Evolutionary conservation across 2,888 invertebrate species (phyloP).

Genomic region (Ametastegia equiseti): DNA sequence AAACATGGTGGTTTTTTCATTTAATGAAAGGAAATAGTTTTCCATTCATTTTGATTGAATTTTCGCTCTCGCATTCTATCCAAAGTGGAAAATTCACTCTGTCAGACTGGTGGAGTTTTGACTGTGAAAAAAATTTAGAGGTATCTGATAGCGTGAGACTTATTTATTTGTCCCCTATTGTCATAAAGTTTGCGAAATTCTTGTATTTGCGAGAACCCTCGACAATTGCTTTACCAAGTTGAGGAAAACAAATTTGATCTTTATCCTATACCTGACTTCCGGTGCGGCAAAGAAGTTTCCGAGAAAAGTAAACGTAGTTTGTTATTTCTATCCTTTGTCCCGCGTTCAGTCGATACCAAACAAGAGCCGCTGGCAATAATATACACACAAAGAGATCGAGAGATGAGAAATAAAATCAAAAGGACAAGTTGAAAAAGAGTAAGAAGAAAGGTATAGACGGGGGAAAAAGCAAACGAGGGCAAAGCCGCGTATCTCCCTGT

Average conservation of each 20-base stretch:
- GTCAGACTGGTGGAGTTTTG: too few relatives aligned
- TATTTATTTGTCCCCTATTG: not conserved
- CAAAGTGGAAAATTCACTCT: too few relatives aligned
- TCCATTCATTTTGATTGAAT: too few relatives aligned
- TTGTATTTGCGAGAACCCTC: not conserved
- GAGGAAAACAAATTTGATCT: not conserved
- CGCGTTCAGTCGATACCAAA: slow-evolving; percentile 11
- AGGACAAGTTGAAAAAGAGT: not conserved
- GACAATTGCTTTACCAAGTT: not conserved
- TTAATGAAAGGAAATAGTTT: too few relatives aligned
- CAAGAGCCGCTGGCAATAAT: not conserved
- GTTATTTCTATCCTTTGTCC: not conserved
- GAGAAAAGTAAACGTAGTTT: not conserved
- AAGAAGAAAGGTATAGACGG: not conserved
- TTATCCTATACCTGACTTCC: slow-evolving; percentile 1
- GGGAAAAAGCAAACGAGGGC: not conserved
- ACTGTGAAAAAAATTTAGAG: too few relatives aligned
- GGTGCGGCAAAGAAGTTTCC: not conserved
- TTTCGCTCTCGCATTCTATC: too few relatives aligned
- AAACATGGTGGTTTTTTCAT: too few relatives aligned
- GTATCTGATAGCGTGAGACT: not conserved
- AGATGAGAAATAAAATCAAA: not conserved
- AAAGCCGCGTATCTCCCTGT: not conserved
- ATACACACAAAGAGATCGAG: not conserved
- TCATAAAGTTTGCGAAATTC: not conserved